Evolutionary conservation across 2,797 vertebrate genomes (phyloP).

Genomic region (Sebastes paucispinis): DNA sequence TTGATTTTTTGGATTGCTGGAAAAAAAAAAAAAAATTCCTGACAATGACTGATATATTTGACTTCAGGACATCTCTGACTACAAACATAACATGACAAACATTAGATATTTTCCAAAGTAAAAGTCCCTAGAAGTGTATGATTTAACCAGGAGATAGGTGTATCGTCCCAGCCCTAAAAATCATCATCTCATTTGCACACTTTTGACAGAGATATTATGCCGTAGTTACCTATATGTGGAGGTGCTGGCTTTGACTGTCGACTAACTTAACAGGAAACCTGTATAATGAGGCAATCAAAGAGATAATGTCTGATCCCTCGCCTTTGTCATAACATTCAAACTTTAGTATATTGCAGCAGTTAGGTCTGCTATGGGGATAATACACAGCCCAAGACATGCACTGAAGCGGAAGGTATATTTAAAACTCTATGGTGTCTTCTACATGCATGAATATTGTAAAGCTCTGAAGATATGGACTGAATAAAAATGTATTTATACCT

Average conservation of each 20-base stretch:
- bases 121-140: neutral
- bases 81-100: neutral
- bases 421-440: neutral
- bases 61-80: too few species aligned
- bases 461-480: neutral
- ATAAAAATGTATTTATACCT: neutral
- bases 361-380: neutral
- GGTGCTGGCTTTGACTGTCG: neutral
- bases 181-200: neutral
- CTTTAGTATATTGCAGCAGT: neutral
- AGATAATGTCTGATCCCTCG: neutral
- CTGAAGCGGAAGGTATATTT: neutral
- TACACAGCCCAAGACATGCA: neutral
- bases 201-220: neutral
- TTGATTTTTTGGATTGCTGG: too few species aligned
- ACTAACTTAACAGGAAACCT: neutral
- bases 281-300: neutral
- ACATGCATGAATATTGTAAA: neutral
- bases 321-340: neutral
- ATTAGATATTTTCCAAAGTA: neutral
- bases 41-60: neutral
- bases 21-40: neutral
- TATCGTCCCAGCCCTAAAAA: neutral
- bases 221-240: neutral
- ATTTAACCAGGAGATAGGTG: rapidly evolving